Percentiles rank a stretch among this genome's conserved stretches.
These are phyloP conservation scores for Drosophila seguyi DNA, from an alignment of 1,140 invertebrate genomes.

Conservation along the genomic window DNA sequence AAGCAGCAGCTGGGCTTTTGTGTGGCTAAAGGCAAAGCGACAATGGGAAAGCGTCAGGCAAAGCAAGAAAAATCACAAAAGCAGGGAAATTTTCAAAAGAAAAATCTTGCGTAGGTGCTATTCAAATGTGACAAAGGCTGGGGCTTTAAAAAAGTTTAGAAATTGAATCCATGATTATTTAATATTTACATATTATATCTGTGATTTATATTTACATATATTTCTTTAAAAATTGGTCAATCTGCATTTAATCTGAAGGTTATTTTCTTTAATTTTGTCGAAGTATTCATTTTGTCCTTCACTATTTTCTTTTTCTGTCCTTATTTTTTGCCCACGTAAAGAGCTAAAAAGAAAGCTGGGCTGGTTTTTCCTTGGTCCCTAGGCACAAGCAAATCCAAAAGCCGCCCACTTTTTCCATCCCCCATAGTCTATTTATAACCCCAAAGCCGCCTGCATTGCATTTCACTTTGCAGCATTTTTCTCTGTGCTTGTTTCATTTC, in stretches of 20 bases:
- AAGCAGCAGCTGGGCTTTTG: conserved; percentile 23
- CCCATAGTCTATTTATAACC: conserved; percentile 44
- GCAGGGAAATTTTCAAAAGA: neutral
- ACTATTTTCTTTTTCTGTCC: neutral
- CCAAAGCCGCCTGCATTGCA: conserved; percentile 24
- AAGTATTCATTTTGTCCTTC: neutral
- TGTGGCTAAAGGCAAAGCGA: conserved; percentile 30
- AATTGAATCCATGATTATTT: neutral
- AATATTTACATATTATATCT: neutral
- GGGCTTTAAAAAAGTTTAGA: neutral
- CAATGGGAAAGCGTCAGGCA: conserved; percentile 25
- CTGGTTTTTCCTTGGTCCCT: conserved; percentile 6
- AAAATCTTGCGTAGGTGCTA: neutral
- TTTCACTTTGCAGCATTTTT: conserved; percentile 49
- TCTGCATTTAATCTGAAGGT: conserved; percentile 9
- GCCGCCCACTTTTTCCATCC: conserved; percentile 6
- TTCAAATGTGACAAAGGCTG: neutral
- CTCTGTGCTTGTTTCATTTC: conserved; percentile 67
- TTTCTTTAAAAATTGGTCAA: neutral
- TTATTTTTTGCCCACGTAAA: neutral
- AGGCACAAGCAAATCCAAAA: neutral
- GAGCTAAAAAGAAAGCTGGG: conserved; percentile 22
- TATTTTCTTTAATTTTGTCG: neutral
- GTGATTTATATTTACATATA: neutral
- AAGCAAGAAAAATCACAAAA: neutral